Percentiles rank a stretch among this genome's conserved stretches.
Conservation (phyloP, 2,888 invertebrate species). For the Lasiommata megera region DNA sequence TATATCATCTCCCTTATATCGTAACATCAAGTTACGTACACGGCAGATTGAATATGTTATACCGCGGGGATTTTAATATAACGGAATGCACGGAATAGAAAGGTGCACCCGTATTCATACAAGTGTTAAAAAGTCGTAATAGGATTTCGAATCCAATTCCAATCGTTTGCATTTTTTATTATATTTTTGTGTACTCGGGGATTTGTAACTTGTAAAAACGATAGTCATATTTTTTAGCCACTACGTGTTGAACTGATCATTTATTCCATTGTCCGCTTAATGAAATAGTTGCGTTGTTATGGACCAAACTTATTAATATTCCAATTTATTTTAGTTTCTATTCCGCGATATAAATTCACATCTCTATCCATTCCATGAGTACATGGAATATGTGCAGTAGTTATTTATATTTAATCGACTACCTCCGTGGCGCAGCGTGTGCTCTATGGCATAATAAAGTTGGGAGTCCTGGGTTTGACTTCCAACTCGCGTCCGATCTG, state of each 20-base stretch:
- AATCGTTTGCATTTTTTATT: conserved; percentile 45
- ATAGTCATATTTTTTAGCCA: conserved; percentile 24
- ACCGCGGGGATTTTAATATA: conserved; percentile 67
- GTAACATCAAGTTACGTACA: conserved; percentile 55
- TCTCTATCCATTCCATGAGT: not conserved
- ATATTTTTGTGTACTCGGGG: conserved; percentile 29
- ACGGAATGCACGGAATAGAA: conserved; percentile 61
- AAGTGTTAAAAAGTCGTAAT: conserved; percentile 73
- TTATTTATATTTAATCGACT: too few relatives aligned
- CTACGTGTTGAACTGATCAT: conserved; percentile 14
- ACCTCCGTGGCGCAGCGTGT: too few relatives aligned
- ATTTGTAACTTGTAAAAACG: conserved; percentile 27
- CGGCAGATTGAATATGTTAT: conserved; percentile 69
- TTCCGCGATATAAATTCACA: not conserved
- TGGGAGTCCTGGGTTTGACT: too few relatives aligned
- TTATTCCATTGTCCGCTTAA: conserved; percentile 14
- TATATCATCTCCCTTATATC: conserved; percentile 64
- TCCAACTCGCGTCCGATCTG: too few relatives aligned
- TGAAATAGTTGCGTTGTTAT: conserved; percentile 6
- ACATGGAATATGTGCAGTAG: not conserved
- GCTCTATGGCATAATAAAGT: too few relatives aligned
- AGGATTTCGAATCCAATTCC: conserved; percentile 70
- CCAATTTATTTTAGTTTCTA: not conserved
- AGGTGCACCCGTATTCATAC: conserved; percentile 59
- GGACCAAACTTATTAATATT: conserved; percentile 5